Conservation (phyloP, 2,888 invertebrate species). For the Pammene aurita region DNA sequence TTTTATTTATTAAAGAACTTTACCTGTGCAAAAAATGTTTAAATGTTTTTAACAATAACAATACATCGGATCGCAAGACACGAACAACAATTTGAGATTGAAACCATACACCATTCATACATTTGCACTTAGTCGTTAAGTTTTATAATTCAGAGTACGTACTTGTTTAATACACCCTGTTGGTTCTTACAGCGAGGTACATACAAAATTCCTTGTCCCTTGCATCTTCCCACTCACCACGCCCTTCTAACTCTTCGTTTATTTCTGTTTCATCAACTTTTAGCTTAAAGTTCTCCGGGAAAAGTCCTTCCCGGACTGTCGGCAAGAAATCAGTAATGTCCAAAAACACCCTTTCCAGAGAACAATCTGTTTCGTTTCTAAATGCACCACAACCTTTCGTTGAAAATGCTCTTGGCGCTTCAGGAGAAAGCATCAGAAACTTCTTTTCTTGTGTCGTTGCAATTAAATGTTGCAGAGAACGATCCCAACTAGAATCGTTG, state of each 20-base stretch:
- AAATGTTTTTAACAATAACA: too few relatives aligned
- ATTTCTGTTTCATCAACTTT: slow-evolving; percentile 5
- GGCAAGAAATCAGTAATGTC: slow-evolving; percentile 21
- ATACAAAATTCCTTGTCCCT: slow-evolving; percentile 42
- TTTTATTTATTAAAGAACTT: too few relatives aligned
- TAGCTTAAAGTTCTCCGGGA: slow-evolving; percentile 25
- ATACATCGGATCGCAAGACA: too few relatives aligned
- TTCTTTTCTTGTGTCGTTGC: slow-evolving; percentile 11
- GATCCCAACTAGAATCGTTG: slow-evolving; percentile 26
- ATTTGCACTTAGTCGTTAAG: too few relatives aligned
- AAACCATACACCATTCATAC: too few relatives aligned
- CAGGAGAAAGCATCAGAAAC: slow-evolving; percentile 15
- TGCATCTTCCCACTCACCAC: slow-evolving; percentile 41
- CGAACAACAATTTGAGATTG: too few relatives aligned
- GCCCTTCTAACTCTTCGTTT: slow-evolving; percentile 21
- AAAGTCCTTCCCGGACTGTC: slow-evolving; percentile 9
- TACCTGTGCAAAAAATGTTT: too few relatives aligned
- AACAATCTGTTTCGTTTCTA: slow-evolving; percentile 12
- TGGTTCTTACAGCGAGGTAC: slow-evolving; percentile 41
- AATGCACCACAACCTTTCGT: slow-evolving; percentile 54
- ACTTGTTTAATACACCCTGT: slow-evolving; percentile 4
- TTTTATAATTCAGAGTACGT: not conserved
- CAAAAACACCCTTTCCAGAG: slow-evolving; percentile 6
- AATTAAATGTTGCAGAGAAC: slow-evolving; percentile 17
- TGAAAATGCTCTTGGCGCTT: slow-evolving; percentile 55